Evolutionary conservation across 2,113 vertebrate species (phyloP).

Genomic region (Thermophis baileyi): DNA sequence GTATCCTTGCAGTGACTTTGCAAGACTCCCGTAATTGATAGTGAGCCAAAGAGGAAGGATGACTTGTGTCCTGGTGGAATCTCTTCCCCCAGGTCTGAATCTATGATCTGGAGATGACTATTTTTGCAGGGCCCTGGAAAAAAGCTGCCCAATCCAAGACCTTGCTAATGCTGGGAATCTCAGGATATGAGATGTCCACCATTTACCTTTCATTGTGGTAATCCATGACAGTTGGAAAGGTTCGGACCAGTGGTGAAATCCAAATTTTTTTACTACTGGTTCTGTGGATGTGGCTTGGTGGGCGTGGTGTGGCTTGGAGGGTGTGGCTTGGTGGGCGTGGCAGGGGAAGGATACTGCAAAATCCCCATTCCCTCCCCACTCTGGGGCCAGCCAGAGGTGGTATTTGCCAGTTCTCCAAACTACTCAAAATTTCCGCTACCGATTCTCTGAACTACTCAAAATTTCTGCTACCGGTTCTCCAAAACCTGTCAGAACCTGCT

Average conservation of each 20-base stretch:
- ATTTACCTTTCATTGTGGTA: slow-evolving; percentile 94
- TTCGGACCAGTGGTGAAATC: slow-evolving; percentile 91
- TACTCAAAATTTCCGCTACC: too few relatives aligned
- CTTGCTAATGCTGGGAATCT: slow-evolving; percentile 75
- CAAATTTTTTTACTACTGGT: too few relatives aligned
- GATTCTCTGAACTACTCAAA: too few relatives aligned
- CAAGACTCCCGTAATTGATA: slow-evolving; percentile 87
- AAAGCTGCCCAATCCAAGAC: slow-evolving; percentile 69
- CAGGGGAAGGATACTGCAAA: too few relatives aligned
- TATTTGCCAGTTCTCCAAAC: too few relatives aligned
- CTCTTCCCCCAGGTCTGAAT: slow-evolving; percentile 90
- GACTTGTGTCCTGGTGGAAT: slow-evolving; percentile 79
- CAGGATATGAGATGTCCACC: slow-evolving; percentile 81
- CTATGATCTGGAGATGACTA: slow-evolving; percentile 81
- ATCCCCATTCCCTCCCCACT: too few relatives aligned
- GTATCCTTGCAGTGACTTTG: slow-evolving; percentile 67
- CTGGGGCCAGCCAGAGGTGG: too few relatives aligned
- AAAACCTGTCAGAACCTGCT: too few relatives aligned
- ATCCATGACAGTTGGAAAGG: slow-evolving; percentile 91
- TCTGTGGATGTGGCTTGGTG: too few relatives aligned
- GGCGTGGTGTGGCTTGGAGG: too few relatives aligned
- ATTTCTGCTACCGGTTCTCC: too few relatives aligned
- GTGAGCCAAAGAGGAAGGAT: slow-evolving; percentile 66
- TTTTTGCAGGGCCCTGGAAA: slow-evolving; percentile 75
- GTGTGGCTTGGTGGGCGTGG: too few relatives aligned